Conservation (phyloP, 2,113 vertebrate species). For the Muntiacus muntjak region DNA sequence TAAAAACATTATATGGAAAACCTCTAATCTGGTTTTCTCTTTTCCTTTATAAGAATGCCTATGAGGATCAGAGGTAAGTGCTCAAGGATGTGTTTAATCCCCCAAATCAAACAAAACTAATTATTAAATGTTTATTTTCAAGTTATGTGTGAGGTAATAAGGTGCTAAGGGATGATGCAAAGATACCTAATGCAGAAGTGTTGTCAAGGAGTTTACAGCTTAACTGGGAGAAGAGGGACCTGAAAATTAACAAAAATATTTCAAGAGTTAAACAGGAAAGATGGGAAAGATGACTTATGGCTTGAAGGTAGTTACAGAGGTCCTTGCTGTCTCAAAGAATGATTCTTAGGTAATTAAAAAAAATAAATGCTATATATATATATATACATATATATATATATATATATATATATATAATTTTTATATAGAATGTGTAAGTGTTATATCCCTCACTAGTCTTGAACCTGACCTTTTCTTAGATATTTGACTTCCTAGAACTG, state of each 20-base stretch:
- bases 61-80: not conserved
- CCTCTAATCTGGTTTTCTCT: not conserved
- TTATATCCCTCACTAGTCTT: not conserved
- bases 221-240: not conserved
- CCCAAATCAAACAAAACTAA: constrained; percentile 24
- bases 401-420: not conserved
- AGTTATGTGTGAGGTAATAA: not conserved
- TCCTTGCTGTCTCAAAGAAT: not conserved
- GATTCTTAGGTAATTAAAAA: not conserved
- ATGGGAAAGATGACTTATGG: not conserved
- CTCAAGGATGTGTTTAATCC: not conserved
- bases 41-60: not conserved
- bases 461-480: not conserved
- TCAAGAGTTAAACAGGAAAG: not conserved
- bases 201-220: not conserved
- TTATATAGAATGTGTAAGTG: not conserved
- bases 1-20: not conserved
- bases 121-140: not conserved
- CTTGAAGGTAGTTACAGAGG: not conserved
- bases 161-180: not conserved
- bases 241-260: not conserved
- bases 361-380: not conserved
- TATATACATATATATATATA: not conserved
- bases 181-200: not conserved
- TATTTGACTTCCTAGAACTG: not conserved